These are phyloP conservation scores for Ambastaia sidthimunki DNA, from an alignment of 2,797 vertebrate genomes.

Conservation along the genomic window DNA sequence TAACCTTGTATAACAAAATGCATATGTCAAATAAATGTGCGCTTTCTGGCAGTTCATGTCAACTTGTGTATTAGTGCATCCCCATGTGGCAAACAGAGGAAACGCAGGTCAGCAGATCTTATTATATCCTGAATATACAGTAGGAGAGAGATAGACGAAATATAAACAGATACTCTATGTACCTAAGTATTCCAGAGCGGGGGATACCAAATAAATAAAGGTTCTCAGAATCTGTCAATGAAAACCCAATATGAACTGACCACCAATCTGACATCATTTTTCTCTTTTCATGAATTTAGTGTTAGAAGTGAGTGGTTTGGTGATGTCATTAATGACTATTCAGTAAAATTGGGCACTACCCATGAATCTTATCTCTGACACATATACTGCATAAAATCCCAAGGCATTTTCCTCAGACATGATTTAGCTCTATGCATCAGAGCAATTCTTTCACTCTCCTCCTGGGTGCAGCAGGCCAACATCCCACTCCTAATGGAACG, in stretches of 20 bases:
- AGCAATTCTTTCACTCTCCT: not conserved
- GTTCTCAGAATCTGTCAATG: too few species aligned
- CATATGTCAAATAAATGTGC: slow-evolving; percentile 3
- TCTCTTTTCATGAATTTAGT: not conserved
- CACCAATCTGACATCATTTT: not conserved
- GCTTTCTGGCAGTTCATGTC: not conserved
- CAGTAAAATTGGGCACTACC: not conserved
- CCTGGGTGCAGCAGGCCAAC: slow-evolving; percentile 1
- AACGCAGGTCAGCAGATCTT: not conserved
- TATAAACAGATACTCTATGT: too few species aligned
- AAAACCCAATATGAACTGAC: slow-evolving; percentile 4
- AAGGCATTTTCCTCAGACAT: not conserved
- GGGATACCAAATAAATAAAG: too few species aligned
- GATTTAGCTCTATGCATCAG: too few species aligned
- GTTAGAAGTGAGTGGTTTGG: not conserved
- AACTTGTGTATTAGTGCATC: slow-evolving; percentile 23
- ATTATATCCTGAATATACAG: slow-evolving; percentile 57
- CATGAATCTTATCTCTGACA: not conserved
- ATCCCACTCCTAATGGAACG: slow-evolving; percentile 64
- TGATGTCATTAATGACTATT: not conserved
- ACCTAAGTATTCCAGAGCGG: too few species aligned
- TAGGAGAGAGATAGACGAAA: too few species aligned
- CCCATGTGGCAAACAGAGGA: slow-evolving; percentile 17
- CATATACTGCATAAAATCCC: not conserved
- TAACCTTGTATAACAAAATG: slow-evolving; percentile 46